These are phyloP conservation scores for Hypotaenidia philippensis DNA, from an alignment of 2,797 vertebrate species.

Conservation along the genomic window DNA sequence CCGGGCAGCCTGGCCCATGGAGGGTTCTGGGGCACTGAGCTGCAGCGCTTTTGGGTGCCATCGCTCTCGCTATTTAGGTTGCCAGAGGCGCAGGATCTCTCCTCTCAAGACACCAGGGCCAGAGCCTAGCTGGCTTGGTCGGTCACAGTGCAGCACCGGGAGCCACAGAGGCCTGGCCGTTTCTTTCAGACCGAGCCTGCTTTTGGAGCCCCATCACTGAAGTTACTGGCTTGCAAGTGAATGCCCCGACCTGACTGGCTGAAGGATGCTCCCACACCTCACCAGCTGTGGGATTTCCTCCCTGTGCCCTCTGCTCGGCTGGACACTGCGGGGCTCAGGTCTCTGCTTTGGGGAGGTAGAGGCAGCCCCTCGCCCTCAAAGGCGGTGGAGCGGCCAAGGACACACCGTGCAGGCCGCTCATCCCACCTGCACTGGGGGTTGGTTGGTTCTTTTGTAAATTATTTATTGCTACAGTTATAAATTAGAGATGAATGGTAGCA, in stretches of 20 bases:
- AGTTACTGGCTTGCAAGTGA: background rate
- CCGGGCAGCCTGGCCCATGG: rapidly evolving
- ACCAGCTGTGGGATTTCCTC: background rate
- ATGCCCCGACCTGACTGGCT: background rate
- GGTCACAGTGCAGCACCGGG: rapidly evolving
- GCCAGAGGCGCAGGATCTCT: rapidly evolving
- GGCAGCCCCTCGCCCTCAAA: background rate
- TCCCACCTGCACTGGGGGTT: background rate
- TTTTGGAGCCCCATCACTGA: background rate
- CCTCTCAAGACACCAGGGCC: rapidly evolving
- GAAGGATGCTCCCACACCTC: rapidly evolving
- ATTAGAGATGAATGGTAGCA: slow-evolving; percentile 57
- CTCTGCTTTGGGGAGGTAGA: background rate
- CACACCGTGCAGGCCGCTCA: background rate
- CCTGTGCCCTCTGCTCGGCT: background rate
- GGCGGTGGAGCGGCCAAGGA: background rate
- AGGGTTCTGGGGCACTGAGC: rapidly evolving
- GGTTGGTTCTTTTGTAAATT: background rate
- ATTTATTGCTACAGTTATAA: slow-evolving; percentile 55
- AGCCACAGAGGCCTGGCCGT: rapidly evolving
- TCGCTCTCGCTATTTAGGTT: rapidly evolving
- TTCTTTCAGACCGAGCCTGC: background rate
- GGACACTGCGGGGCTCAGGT: background rate
- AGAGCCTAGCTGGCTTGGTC: background rate
- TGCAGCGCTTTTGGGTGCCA: rapidly evolving